Conservation (phyloP, 2,113 vertebrate species). For the Mus pahari region DNA sequence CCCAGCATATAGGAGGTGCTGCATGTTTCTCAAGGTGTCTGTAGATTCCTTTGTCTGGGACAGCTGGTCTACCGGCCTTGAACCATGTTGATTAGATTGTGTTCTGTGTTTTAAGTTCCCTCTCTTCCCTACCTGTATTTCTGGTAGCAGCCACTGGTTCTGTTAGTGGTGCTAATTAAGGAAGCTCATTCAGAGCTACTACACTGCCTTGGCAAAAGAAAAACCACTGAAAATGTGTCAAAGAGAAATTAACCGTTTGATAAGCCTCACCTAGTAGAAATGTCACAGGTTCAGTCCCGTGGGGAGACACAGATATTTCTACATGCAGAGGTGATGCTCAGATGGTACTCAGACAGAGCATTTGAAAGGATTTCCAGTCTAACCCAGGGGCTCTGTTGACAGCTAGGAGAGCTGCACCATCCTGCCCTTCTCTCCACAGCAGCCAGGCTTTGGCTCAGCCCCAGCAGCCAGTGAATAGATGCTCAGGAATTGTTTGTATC, state of each 20-base stretch:
- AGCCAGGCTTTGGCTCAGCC: background rate
- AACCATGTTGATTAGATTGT: background rate
- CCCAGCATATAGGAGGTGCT: background rate
- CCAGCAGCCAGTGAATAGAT: slow-evolving; percentile 20
- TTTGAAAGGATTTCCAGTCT: slow-evolving; percentile 71
- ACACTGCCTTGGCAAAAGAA: slow-evolving; percentile 52
- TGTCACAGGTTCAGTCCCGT: slow-evolving; percentile 66
- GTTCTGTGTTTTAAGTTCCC: background rate
- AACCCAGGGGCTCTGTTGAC: background rate
- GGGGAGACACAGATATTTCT: slow-evolving; percentile 59
- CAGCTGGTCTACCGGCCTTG: background rate
- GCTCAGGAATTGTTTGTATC: slow-evolving; percentile 51
- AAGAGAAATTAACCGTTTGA: slow-evolving; percentile 55
- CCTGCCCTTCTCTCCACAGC: slow-evolving; percentile 24
- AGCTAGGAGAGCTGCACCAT: background rate
- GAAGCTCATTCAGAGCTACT: slow-evolving; percentile 40
- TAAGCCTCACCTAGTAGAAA: slow-evolving; percentile 56
- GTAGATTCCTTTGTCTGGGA: background rate
- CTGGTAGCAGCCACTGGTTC: background rate
- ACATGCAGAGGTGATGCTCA: slow-evolving; percentile 15
- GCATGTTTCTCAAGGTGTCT: background rate
- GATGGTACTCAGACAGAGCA: slow-evolving; percentile 12
- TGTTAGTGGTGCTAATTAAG: slow-evolving; percentile 64
- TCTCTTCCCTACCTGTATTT: background rate
- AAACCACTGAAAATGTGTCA: slow-evolving; percentile 57